Evolutionary conservation across 2,113 vertebrate genomes (phyloP), one percentile per base, ranked within the genome.

Genomic region (Emydocephalus ijimae): DNA sequence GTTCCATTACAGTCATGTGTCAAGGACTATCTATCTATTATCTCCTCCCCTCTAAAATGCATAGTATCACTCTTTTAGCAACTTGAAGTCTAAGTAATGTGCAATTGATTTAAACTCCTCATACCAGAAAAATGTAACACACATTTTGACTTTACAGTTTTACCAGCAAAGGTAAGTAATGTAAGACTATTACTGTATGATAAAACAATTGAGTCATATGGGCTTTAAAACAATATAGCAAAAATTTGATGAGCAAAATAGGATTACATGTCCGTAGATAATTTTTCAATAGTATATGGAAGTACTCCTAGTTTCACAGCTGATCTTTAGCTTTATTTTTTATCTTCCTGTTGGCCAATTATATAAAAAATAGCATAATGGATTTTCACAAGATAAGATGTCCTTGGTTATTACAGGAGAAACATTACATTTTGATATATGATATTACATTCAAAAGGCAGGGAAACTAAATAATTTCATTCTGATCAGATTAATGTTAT

Each of bases 401-500:
- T 24, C 91, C 59, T 74, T 88, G 91, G 81, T 0, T 0, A 94
- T 93, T 89, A 55, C 29, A 89, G 56, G 92, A 94, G 50, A 93
- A 95, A 92, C 26, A 52, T 4, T 21, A 85, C 61, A 39, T 94
- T 94, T 92, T 96, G 59, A 14, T n/a, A 24, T 90, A 88, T 90
- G 81, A 20, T 0, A 52, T 94, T 94, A 54, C 91, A 95, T 95
- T 92, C 43, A 52, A 26, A 95, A 94, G 64, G 26, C 88, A 94
- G 74, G 59, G 81, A 92, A 91, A 92, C n/a, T 39, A 92, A 93
- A 92, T 89, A 89, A 90, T 88, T 94, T 92, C 90, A 1, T 4
- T 90, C 24, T 85, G 94, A 3, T 89, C 94, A 95, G 74, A 92
- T 94, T 64, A 94, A 57, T 94, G 92, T 93, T 94, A 92, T 91